These are phyloP conservation scores for Thaumetopoea pityocampa DNA, from an alignment of 1,140 invertebrate genomes.

Conservation along the genomic window DNA sequence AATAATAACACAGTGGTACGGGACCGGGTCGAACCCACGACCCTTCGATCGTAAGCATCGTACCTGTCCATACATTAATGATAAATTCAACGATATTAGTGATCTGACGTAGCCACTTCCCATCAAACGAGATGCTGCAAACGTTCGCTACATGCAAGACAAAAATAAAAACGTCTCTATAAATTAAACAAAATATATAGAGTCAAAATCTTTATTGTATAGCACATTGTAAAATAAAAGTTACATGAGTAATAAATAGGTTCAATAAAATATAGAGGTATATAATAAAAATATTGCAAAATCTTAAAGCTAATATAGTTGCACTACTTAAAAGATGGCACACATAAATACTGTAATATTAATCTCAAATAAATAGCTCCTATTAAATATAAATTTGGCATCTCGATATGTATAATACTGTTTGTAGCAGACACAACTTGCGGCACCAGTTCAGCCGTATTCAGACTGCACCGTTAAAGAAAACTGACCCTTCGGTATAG, in stretches of 20 bases:
- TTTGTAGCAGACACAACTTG: constrained; percentile 34
- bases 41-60: too few relatives aligned
- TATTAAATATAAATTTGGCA: constrained; percentile 58
- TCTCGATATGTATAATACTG: constrained; percentile 58
- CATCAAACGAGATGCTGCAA: too few relatives aligned
- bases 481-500: constrained; percentile 88
- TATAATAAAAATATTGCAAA: constrained; percentile 24
- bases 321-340: constrained; percentile 43
- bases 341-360: constrained; percentile 23
- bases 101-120: too few relatives aligned
- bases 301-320: constrained; percentile 36
- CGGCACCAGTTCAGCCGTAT: constrained; percentile 81
- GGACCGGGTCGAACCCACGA: too few relatives aligned
- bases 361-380: constrained; percentile 33
- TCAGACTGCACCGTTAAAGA: constrained; percentile 95
- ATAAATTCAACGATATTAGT: too few relatives aligned
- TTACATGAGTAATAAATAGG: too few relatives aligned
- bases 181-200: constrained; percentile 2
- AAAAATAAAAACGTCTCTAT: background rate
- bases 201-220: constrained; percentile 14
- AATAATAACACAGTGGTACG: too few relatives aligned
- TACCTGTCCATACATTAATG: too few relatives aligned
- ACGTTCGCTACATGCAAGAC: too few relatives aligned
- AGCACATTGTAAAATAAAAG: too few relatives aligned
- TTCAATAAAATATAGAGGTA: constrained; percentile 10